Conservation (phyloP, 1,140 invertebrate species). For the roundworm (Caenorhabditis elegans) region DNA sequence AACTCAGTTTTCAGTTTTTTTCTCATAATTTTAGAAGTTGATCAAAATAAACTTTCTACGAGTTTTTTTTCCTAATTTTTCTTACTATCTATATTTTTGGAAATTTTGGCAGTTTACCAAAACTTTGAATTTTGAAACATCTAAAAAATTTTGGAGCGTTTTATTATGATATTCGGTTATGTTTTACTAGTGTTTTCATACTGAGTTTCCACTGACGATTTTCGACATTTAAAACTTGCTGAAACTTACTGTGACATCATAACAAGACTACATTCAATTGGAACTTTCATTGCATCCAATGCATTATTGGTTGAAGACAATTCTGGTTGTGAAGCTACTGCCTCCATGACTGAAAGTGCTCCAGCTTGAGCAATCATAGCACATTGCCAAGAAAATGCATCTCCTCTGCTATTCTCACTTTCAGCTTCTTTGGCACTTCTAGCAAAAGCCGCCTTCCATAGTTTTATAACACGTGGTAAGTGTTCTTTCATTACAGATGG, state of each 20-base stretch:
- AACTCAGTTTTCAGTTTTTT: no score
- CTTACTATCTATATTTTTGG: no score
- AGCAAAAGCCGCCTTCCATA: conserved; percentile 98
- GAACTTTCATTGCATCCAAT: conserved; percentile 26
- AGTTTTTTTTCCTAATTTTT: no score
- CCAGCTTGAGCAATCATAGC: conserved; percentile 93
- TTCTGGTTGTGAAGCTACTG: conserved; percentile 37
- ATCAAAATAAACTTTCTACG: no score
- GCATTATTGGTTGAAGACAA: background rate
- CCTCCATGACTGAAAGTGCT: conserved; percentile 75
- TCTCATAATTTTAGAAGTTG: no score
- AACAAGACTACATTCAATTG: conserved; percentile 35
- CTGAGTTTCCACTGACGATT: no score
- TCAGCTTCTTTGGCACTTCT: conserved; percentile 89
- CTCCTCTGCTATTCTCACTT: conserved; percentile 94
- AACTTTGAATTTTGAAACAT: no score
- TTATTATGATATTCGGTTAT: no score
- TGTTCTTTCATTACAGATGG: conserved; percentile 70
- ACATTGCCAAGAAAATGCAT: conserved; percentile 98
- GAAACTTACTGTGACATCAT: conserved; percentile 22
- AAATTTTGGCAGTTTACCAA: no score
- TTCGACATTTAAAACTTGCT: no score
- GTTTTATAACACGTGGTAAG: conserved; percentile 83
- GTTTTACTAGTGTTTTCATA: no score
- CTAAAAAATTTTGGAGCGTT: no score